Conservation (phyloP, 2,113 vertebrate species). For the Apaloderma vittatum region DNA sequence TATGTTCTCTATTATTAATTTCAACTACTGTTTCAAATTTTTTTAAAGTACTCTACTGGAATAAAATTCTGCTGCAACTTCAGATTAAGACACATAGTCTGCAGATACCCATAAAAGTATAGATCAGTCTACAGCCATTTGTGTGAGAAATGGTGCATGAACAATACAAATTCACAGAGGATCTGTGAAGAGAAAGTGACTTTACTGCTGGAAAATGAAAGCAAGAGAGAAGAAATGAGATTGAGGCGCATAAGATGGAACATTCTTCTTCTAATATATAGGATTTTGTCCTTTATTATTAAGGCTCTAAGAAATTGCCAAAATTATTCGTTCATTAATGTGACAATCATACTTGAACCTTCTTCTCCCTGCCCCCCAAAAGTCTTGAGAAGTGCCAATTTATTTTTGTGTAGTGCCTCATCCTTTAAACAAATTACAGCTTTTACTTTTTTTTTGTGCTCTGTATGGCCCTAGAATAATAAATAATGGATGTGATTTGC, state of each 20-base stretch:
- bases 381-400: not conserved
- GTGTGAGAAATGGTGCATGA: slow-evolving; percentile 12
- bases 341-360: not conserved
- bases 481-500: not conserved
- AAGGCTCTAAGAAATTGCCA: not conserved
- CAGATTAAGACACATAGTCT: not conserved
- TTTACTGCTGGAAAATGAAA: slow-evolving; percentile 35
- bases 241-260: not conserved
- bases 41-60: not conserved
- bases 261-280: not conserved
- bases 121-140: slow-evolving; percentile 6
- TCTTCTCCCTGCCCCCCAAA: not conserved
- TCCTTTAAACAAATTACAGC: not conserved
- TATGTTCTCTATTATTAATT: not conserved
- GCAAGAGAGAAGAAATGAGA: not conserved
- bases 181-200: slow-evolving; percentile 35
- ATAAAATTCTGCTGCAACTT: not conserved
- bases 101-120: not conserved
- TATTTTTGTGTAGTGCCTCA: not conserved
- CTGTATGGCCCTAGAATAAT: not conserved
- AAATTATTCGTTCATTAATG: not conserved
- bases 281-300: not conserved
- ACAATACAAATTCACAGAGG: slow-evolving; percentile 43
- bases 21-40: not conserved
- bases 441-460: not conserved